phyloP scores from a whole-genome alignment of 2,888 invertebrate genomes.

The Drosophila subsilvestris region DNA sequence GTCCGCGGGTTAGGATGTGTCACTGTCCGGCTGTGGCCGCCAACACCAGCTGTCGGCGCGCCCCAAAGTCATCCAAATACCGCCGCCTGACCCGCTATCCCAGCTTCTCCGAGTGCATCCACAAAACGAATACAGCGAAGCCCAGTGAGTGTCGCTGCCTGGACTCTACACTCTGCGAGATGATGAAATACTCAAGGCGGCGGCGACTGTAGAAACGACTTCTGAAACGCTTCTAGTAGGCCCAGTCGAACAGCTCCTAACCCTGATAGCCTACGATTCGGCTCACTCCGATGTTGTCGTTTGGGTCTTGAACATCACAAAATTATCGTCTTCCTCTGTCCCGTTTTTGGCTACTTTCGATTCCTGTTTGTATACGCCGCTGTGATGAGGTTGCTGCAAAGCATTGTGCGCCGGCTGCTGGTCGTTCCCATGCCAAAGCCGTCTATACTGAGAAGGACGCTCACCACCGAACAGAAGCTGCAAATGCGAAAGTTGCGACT shows the following conservation, averaged over 20 bases:
- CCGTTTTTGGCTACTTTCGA: too few relatives aligned
- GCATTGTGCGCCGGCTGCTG: not conserved
- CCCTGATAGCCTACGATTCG: too few relatives aligned
- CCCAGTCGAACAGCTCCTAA: not conserved
- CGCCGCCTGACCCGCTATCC: constrained; percentile 38
- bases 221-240: not conserved
- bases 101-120: constrained; percentile 53
- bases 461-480: not conserved
- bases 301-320: too few relatives aligned
- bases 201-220: too few relatives aligned
- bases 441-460: not conserved
- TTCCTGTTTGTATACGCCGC: too few relatives aligned
- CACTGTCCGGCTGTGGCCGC: not conserved
- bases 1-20: constrained; percentile 4
- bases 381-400: not conserved
- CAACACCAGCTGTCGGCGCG: constrained; percentile 5
- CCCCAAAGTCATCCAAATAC: not conserved
- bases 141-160: constrained; percentile 22
- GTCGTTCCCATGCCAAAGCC: not conserved
- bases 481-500: not conserved
- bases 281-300: too few relatives aligned
- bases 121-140: not conserved
- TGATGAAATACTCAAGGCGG: not conserved
- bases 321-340: too few relatives aligned
- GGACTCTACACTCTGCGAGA: constrained; percentile 15